phyloP scores from a whole-genome alignment of 2,113 vertebrate species.

The Tylochromis polylepis region DNA sequence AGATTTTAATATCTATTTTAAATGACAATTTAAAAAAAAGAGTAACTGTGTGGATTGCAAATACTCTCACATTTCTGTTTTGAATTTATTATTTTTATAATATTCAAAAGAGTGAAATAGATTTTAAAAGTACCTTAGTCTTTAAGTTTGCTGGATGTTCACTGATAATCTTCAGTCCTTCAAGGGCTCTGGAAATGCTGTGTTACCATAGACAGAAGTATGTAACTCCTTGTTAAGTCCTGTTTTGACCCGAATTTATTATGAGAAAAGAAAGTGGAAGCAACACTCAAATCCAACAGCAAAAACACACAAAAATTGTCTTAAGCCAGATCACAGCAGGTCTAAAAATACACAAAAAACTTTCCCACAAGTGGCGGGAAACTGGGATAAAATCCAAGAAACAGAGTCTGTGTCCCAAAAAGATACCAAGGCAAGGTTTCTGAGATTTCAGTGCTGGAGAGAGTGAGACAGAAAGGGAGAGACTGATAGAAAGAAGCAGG shows the following conservation, averaged over 20 bases:
- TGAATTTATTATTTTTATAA: slow-evolving; percentile 2
- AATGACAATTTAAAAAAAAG: not conserved
- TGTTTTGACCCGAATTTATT: not conserved
- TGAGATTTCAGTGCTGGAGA: not conserved
- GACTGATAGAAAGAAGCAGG: not conserved
- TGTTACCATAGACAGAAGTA: slow-evolving; percentile 56
- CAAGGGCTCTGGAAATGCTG: slow-evolving; percentile 1
- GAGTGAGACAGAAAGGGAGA: slow-evolving; percentile 5
- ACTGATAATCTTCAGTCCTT: slow-evolving; percentile 41
- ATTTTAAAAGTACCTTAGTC: slow-evolving; percentile 42
- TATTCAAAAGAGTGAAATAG: slow-evolving; percentile 15
- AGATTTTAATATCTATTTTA: not conserved
- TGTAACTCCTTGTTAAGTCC: slow-evolving; percentile 43
- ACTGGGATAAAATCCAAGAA: not conserved
- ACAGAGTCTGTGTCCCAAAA: not conserved
- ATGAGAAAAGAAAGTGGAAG: slow-evolving; percentile 8
- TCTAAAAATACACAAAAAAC: slow-evolving; percentile 47
- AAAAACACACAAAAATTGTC: not conserved
- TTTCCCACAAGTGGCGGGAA: not conserved
- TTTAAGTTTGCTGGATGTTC: slow-evolving; percentile 31
- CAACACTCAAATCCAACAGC: slow-evolving; percentile 4
- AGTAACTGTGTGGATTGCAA: not conserved
- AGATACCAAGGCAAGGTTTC: not conserved
- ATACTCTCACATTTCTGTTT: not conserved
- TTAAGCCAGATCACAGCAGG: slow-evolving; percentile 22